phyloP scores from a whole-genome alignment of 2,888 invertebrate species.

The Pseudoips prasinana region DNA sequence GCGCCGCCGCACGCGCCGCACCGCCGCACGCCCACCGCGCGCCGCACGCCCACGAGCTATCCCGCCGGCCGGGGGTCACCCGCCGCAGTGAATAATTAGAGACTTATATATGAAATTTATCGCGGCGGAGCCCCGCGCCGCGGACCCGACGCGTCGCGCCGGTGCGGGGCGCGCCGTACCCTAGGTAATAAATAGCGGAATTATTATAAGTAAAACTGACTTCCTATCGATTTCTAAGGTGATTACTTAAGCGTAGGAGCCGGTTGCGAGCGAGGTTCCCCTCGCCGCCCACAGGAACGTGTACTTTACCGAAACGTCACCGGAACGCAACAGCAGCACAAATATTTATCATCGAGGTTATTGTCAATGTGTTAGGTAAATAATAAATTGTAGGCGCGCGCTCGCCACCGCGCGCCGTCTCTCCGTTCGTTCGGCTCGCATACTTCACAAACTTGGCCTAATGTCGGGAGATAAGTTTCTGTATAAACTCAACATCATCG shows the following conservation, averaged over 20 bases:
- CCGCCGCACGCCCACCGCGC: constrained; percentile 5
- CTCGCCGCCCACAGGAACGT: not conserved
- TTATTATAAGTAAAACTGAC: constrained; percentile 77
- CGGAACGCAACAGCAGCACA: constrained; percentile 47
- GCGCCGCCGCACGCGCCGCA: constrained; percentile 9
- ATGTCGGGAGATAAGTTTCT: constrained; percentile 45
- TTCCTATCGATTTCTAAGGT: constrained; percentile 77
- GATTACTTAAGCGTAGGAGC: constrained; percentile 51
- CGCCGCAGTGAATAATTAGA: constrained; percentile 54
- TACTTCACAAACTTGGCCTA: constrained; percentile 53
- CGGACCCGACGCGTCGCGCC: constrained; percentile 28
- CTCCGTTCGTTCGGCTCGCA: constrained; percentile 22
- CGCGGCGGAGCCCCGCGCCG: constrained; percentile 45
- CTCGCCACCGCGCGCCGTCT: constrained; percentile 21
- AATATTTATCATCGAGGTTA: constrained; percentile 60
- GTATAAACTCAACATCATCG: constrained; percentile 31
- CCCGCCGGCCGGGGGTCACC: constrained; percentile 24
- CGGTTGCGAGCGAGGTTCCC: too few species aligned
- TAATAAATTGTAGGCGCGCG: constrained; percentile 59
- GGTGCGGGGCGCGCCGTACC: constrained; percentile 45
- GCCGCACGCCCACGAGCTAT: constrained; percentile 24
- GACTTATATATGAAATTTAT: constrained; percentile 68
- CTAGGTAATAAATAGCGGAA: constrained; percentile 73
- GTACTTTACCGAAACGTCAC: constrained; percentile 23
- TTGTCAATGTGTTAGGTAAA: constrained; percentile 66